Base-by-base conservation (phyloP, 2,113 vertebrate genomes). In the Oophaga pumilio region DNA sequence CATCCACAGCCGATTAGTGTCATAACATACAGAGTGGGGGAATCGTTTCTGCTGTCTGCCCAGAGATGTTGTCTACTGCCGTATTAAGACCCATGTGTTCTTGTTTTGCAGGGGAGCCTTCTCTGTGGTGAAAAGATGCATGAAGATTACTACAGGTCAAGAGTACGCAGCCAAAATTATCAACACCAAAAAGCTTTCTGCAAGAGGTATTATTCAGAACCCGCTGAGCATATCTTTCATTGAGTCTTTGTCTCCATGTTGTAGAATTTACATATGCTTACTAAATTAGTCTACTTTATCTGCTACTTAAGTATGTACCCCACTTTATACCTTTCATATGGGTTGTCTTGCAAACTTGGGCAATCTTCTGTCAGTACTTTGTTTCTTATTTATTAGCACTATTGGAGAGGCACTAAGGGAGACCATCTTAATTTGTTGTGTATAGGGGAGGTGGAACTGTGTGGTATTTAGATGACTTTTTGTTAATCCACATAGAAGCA, bases 151-250 rank as follows among this genome's bases (percentile, higher is more conserved):
- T 90, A 96, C 95, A 0, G 97, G 97, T 90, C 97, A 99, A 91
- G 98, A 99, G 87, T 99, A 97, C 0, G 98, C 98, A 85, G 97
- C 98, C 93, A 99, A 99, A 94, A 98, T 98, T 85, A 99, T 99
- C 94, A 98, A 99, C 92, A 99, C 97, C 92, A 99, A 99, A 95
- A 99, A 99, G 94, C 93, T 98, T 22, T 99, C 98, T 43, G 97
- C 98, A 87, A 92, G 98, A 90, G 98, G 98, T 98, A 94, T 93
- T 96, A 95, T 92, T 91, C 90, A 68, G 24, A 66, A 57, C 15
- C 18, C 22, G 8, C 53, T 11, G 53, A 22, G 60, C 18, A 6
- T 62, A 20, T 20, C 60, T 22, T 62, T 62, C 18, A 18, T 4
- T 5, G 18, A 62, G 60, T 62, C 60, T 62, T 62, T 62, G 13